Conservation (phyloP, 2,113 vertebrate genomes). For the Hippocampus comes region DNA sequence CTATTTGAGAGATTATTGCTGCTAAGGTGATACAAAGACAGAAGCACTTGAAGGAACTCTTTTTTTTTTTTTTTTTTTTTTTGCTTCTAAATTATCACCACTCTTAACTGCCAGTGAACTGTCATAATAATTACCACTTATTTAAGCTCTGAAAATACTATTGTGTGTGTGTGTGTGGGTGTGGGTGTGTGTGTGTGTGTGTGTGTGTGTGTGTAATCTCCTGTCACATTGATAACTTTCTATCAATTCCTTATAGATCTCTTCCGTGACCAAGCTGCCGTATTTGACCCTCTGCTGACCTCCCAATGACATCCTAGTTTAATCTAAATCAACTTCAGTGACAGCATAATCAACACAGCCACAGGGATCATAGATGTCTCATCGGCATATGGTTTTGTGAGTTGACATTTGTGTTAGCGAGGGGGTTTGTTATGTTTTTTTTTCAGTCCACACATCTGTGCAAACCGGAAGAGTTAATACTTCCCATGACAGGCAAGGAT, state of each 20-base stretch:
- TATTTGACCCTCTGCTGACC: slow-evolving; percentile 51
- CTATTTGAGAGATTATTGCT: slow-evolving; percentile 24
- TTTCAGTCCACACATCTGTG: slow-evolving; percentile 26
- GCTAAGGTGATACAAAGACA: slow-evolving; percentile 23
- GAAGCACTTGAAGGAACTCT: slow-evolving; percentile 9
- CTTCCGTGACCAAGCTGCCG: slow-evolving; percentile 5
- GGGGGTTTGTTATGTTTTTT: background rate
- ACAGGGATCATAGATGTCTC: slow-evolving; percentile 52
- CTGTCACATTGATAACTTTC: background rate
- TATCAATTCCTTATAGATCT: background rate
- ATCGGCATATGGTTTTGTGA: slow-evolving; percentile 43
- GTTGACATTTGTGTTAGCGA: slow-evolving; percentile 16
- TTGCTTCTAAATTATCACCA: background rate
- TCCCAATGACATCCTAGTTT: slow-evolving; percentile 64
- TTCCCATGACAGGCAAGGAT: slow-evolving; percentile 29
- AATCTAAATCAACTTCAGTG: slow-evolving; percentile 63
- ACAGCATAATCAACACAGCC: slow-evolving; percentile 56
- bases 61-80: too few relatives aligned
- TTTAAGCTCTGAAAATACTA: background rate
- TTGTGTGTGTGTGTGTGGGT: too few relatives aligned
- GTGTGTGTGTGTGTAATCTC: too few relatives aligned
- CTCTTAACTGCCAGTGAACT: background rate
- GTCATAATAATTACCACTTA: background rate
- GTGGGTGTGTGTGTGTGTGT: too few relatives aligned
- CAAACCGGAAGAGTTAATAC: slow-evolving; percentile 50